Conservation (phyloP, 2,797 vertebrate genomes). For the Dendrocincla fuliginosa region DNA sequence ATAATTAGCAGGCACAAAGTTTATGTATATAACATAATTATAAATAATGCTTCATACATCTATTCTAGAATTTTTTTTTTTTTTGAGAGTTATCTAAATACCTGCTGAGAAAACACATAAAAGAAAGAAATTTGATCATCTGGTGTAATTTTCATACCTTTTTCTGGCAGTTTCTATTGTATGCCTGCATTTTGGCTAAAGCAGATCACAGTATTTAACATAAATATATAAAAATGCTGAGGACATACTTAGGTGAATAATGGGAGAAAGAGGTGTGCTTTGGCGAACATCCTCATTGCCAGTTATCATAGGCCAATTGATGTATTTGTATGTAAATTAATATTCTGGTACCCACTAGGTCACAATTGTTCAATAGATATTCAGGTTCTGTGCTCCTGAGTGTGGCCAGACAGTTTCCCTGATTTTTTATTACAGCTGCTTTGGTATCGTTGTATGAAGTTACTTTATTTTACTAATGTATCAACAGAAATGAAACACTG, state of each 20-base stretch:
- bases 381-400: background rate
- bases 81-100: background rate
- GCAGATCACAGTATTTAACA: background rate
- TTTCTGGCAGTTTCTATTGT: background rate
- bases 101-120: background rate
- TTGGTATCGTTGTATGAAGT: background rate
- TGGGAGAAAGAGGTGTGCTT: background rate
- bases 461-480: background rate
- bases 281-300: background rate
- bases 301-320: background rate
- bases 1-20: background rate
- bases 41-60: background rate
- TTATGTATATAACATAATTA: background rate
- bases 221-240: background rate
- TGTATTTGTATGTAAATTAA: background rate
- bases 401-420: background rate
- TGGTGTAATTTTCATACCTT: background rate
- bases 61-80: background rate
- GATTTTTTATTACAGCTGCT: background rate
- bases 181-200: background rate
- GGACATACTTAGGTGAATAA: background rate
- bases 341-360: background rate
- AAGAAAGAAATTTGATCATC: background rate
- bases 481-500: accelerated
- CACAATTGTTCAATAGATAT: background rate